Conservation (phyloP, 2,113 vertebrate species). For the Vireo altiloquus region DNA sequence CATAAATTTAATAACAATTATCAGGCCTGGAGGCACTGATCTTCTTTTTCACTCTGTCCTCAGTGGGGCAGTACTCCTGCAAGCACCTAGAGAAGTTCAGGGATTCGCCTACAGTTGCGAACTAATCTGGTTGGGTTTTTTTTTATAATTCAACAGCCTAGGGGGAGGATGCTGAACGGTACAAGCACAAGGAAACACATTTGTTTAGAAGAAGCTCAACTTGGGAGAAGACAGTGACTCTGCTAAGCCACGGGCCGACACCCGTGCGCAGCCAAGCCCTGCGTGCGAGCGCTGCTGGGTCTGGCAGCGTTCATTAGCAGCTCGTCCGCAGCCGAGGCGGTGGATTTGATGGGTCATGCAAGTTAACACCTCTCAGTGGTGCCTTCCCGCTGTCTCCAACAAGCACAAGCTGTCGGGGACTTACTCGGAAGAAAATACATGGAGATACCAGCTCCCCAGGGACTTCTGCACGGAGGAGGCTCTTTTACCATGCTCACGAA, state of each 20-base stretch:
- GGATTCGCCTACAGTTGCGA: background rate
- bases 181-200: background rate
- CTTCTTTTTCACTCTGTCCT: background rate
- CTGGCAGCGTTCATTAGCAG: background rate
- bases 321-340: rapidly evolving
- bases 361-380: background rate
- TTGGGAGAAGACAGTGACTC: rapidly evolving
- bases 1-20: background rate
- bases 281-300: rapidly evolving
- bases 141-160: background rate
- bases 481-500: rapidly evolving
- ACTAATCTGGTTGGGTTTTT: background rate
- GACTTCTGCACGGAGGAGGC: background rate
- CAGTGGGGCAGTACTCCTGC: background rate
- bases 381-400: background rate
- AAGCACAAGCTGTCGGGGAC: background rate
- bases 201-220: background rate
- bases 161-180: background rate
- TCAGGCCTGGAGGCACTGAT: background rate
- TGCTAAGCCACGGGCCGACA: rapidly evolving
- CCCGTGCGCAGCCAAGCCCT: rapidly evolving
- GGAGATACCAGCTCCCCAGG: background rate
- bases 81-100: background rate
- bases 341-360: background rate
- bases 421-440: background rate